Evolutionary conservation across 2,888 invertebrate species (phyloP).

Genomic region (Eupelmus urozonus): DNA sequence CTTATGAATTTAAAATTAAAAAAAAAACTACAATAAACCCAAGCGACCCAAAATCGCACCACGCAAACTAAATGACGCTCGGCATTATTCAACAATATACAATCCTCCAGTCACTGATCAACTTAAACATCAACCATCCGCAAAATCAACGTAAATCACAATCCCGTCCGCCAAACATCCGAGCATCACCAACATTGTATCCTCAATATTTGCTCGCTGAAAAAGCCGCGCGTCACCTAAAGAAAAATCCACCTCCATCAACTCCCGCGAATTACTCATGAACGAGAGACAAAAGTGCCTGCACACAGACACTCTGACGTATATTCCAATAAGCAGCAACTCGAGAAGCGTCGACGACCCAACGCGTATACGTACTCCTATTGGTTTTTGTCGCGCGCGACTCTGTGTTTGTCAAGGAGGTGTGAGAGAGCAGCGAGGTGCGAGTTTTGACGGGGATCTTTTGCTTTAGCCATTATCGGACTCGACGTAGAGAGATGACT

Average conservation of each 20-base stretch:
- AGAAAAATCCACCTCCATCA: background rate
- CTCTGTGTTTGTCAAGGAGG: slow-evolving; percentile 30
- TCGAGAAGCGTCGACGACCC: slow-evolving; percentile 22
- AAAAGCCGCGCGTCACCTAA: background rate
- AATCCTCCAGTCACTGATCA: no score
- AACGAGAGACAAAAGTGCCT: background rate
- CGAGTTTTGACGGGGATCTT: slow-evolving; percentile 56
- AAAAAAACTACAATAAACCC: no score
- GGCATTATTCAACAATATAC: no score
- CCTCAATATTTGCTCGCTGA: slow-evolving; percentile 1
- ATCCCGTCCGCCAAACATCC: no score
- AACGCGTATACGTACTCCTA: background rate
- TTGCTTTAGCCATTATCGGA: slow-evolving; percentile 52
- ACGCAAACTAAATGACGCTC: no score
- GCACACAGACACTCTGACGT: slow-evolving; percentile 24
- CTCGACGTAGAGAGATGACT: background rate
- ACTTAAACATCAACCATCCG: no score
- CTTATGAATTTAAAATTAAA: no score
- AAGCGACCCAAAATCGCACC: no score
- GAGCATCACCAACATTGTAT: no score
- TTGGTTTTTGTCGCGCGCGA: background rate
- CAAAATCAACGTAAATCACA: no score
- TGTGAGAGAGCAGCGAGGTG: slow-evolving; percentile 38
- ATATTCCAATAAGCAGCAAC: slow-evolving; percentile 44
- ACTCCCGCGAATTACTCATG: background rate